phyloP scores from a whole-genome alignment of 2,113 vertebrate genomes.

The Trichechus manatus region DNA sequence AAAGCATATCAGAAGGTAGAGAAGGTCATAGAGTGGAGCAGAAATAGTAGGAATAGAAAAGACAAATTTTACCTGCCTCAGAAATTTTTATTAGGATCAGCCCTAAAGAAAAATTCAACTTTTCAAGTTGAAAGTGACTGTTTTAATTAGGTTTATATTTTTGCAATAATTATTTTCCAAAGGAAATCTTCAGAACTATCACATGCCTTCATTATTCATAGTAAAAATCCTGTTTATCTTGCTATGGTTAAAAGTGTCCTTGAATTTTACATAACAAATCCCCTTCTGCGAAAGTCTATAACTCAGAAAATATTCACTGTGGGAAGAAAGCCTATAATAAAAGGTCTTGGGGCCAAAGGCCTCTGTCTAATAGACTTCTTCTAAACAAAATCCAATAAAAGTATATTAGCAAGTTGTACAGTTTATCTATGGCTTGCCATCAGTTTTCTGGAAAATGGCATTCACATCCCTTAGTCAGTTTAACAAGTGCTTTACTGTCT shows the following conservation, averaged over 20 bases:
- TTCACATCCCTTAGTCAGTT: neutral
- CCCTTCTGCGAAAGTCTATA: constrained; percentile 16
- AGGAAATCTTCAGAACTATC: neutral
- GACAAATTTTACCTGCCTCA: neutral
- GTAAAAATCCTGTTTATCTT: constrained; percentile 43
- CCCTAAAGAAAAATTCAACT: constrained; percentile 10
- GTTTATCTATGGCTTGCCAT: constrained; percentile 31
- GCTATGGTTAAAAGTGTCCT: constrained; percentile 5
- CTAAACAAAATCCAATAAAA: constrained; percentile 11
- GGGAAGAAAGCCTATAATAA: neutral
- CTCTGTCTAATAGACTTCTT: constrained; percentile 12
- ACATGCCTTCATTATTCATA: neutral
- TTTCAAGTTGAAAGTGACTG: constrained; percentile 40
- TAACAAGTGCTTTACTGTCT: constrained; percentile 60
- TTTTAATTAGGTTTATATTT: constrained; percentile 43
- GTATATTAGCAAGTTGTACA: neutral
- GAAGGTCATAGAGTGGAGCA: neutral
- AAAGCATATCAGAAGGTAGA: neutral
- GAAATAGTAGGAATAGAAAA: neutral
- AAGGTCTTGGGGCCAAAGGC: constrained; percentile 16
- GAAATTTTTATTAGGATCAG: neutral
- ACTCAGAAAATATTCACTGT: constrained; percentile 64
- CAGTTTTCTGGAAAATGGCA: constrained; percentile 48
- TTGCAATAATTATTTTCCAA: constrained; percentile 59
- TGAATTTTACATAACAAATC: constrained; percentile 45